Conservation (phyloP, 2,888 invertebrate species). For the Diabrotica balteata region DNA sequence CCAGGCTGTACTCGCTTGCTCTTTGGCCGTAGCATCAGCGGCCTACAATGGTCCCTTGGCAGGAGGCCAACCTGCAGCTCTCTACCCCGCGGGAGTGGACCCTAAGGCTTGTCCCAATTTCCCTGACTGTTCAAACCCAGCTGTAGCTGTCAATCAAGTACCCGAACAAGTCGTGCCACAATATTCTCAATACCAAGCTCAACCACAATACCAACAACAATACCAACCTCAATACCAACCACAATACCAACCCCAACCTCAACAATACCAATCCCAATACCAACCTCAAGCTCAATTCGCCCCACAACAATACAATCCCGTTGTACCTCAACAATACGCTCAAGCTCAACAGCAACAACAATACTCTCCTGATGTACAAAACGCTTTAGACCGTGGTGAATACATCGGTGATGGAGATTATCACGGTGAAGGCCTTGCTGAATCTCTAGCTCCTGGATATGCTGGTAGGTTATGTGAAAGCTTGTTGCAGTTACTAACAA, state of each 20-base stretch:
- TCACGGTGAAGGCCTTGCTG: constrained; percentile 53
- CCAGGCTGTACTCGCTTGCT: constrained; percentile 51
- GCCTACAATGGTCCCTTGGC: constrained; percentile 52
- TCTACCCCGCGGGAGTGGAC: constrained; percentile 51
- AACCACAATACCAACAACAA: constrained; percentile 39
- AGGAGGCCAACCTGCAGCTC: constrained; percentile 50
- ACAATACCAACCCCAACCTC: constrained; percentile 34
- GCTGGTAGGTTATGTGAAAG: constrained; percentile 39
- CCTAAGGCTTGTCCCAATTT: constrained; percentile 54
- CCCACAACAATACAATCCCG: constrained; percentile 45
- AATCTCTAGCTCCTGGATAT: constrained; percentile 50
- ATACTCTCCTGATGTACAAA: constrained; percentile 47
- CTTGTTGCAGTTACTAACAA: too few relatives aligned
- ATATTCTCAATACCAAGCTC: constrained; percentile 31
- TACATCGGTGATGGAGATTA: constrained; percentile 55
- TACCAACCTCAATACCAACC: constrained; percentile 39
- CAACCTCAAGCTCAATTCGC: constrained; percentile 41
- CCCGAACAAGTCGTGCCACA: constrained; percentile 34
- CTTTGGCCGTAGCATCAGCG: constrained; percentile 42
- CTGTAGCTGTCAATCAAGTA: constrained; percentile 46
- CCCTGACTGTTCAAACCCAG: constrained; percentile 51
- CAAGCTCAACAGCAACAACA: constrained; percentile 36
- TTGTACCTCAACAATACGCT: constrained; percentile 43
- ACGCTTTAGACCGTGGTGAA: constrained; percentile 52
- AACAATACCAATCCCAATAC: constrained; percentile 39